Base-by-base conservation (phyloP, 2,888 invertebrate genomes). In the Heliconius cydno region DNA sequence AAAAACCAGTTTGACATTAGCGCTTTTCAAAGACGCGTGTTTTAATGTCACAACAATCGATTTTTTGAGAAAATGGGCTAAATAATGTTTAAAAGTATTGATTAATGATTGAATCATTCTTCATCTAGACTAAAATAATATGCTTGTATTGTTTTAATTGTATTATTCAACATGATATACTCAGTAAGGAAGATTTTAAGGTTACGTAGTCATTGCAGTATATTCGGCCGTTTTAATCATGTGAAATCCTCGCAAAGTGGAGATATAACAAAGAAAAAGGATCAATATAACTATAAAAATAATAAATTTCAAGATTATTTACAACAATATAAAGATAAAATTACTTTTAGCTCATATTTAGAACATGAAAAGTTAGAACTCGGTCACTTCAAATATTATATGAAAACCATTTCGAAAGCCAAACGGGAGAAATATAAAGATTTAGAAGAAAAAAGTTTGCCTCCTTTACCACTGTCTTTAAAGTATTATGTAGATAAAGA, bases 391-490 rank as follows among this genome's bases (percentile, higher is more conserved):
- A 92, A 89, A 85, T 90, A 92, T 87, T 84, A 92, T 79, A 79
- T 90, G 67, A 92, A 90, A 88, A 86, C 84, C 46, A 77, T 90
- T n/a, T 90, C 87, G 82, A 87, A 84, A 84, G 91, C 92, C 1
- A 92, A 90, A 81, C 81, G 83, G 73, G 84, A 85, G 3, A 80
- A 86, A 74, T 65, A 82, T 38, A 86, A 86, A 41, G 85, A 89
- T 7, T 84, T 85, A n/a, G 80, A 87, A 22, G 87, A 89, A 70
- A 90, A 86, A 77, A 86, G 85, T 68, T 87, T 92, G 60, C 90
- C 94, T 30, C 95, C 96, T 0, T 85, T 96, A 73, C 96, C 97
- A 0, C 75, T 96, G 6, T 88, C 95, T 0, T 86, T 96, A 80
- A 94, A 96, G 85, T 96, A 96, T 88, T 89, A 92, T 67, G 89